Conservation (phyloP, 2,113 vertebrate genomes). For the Pogona vitticeps region DNA sequence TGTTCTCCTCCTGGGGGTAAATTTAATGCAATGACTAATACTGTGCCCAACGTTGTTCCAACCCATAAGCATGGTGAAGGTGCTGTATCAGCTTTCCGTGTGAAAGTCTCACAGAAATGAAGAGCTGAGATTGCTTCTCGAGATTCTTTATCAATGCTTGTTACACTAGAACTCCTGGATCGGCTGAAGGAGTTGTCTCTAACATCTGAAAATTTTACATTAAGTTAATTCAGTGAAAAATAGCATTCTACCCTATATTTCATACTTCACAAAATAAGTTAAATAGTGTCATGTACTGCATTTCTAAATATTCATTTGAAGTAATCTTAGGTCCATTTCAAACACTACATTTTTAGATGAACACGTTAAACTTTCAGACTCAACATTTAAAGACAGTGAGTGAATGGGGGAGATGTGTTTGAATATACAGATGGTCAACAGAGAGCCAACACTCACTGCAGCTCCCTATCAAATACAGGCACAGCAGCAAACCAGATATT, state of each 20-base stretch:
- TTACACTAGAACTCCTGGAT: constrained; percentile 96
- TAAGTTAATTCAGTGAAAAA: constrained; percentile 43
- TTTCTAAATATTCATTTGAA: neutral
- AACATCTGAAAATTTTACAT: constrained; percentile 85
- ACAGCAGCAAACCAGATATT: neutral
- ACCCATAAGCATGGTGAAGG: constrained; percentile 91
- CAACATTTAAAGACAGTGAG: neutral
- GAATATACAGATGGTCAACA: neutral
- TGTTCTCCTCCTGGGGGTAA: constrained; percentile 94
- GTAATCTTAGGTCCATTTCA: neutral
- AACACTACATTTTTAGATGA: neutral
- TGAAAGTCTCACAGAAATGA: constrained; percentile 92
- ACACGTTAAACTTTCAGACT: neutral
- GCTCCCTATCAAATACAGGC: neutral
- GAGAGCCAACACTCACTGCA: neutral
- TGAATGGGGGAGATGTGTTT: neutral
- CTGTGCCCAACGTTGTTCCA: constrained; percentile 92
- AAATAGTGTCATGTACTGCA: neutral
- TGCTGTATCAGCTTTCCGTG: constrained; percentile 86
- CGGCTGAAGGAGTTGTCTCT: constrained; percentile 98
- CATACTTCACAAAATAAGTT: neutral
- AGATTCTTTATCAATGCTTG: constrained; percentile 97
- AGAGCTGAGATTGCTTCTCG: constrained; percentile 93
- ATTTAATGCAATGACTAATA: constrained; percentile 87
- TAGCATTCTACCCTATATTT: neutral